These are phyloP conservation scores for Sciaenops ocellatus DNA, from an alignment of 2,797 vertebrate species.

Conservation along the genomic window DNA sequence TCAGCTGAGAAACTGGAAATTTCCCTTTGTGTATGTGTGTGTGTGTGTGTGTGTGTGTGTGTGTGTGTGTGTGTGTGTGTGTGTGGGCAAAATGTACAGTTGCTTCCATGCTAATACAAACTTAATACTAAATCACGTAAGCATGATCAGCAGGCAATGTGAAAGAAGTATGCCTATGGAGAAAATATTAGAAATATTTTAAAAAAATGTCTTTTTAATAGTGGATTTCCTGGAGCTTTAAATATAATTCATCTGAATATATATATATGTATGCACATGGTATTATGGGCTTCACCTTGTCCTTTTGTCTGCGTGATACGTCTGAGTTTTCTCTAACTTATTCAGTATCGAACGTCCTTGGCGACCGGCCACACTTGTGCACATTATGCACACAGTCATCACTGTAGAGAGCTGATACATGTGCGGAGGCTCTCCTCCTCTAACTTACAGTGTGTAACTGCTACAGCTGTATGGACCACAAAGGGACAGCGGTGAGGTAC, in stretches of 20 bases:
- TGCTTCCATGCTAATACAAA: neutral
- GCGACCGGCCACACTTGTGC: too few species aligned
- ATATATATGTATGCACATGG: neutral
- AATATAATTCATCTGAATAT: neutral
- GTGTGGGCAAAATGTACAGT: neutral
- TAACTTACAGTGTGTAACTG: too few species aligned
- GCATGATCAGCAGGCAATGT: neutral
- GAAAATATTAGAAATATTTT: neutral
- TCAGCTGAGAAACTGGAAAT: constrained; percentile 57
- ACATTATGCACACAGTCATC: too few species aligned
- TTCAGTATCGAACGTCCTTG: neutral
- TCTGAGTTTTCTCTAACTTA: neutral
- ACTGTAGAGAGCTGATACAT: too few species aligned
- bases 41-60: neutral
- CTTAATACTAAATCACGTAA: neutral
- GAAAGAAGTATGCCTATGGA: neutral
- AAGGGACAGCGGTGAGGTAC: neutral
- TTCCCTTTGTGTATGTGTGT: constrained; percentile 23
- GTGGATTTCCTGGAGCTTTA: neutral
- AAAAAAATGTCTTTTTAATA: neutral
- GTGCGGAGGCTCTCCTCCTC: too few species aligned
- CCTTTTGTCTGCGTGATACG: neutral
- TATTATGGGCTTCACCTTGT: neutral
- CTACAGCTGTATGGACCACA: neutral
- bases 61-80: neutral